phyloP scores from a whole-genome alignment of 2,797 vertebrate genomes.

The Holocentrus rufus region DNA sequence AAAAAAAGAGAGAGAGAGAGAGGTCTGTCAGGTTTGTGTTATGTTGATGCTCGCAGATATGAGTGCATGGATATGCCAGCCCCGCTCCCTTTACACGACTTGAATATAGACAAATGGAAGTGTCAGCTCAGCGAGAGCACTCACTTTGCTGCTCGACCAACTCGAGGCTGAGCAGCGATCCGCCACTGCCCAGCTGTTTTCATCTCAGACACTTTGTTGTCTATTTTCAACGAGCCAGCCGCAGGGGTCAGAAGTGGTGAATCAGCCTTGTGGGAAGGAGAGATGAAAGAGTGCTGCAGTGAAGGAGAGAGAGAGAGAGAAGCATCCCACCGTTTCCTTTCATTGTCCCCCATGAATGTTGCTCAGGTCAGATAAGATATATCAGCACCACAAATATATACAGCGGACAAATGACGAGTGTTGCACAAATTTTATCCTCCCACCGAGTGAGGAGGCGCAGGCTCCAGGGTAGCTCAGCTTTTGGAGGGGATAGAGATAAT shows the following conservation, averaged over 20 bases:
- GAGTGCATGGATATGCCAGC: constrained; percentile 5
- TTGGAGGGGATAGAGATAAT: constrained; percentile 46
- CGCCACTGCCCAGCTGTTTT: constrained; percentile 67
- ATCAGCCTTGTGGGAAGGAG: constrained; percentile 77
- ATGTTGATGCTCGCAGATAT: constrained; percentile 8
- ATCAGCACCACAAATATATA: constrained; percentile 55
- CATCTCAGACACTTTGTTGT: constrained; percentile 78
- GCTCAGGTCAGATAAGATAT: constrained; percentile 59
- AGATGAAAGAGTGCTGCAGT: constrained; percentile 68
- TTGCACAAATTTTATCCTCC: constrained; percentile 54
- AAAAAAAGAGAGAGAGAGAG: neutral
- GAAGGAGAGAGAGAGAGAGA: constrained; percentile 40
- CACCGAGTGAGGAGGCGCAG: constrained; percentile 54
- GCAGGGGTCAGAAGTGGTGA: constrained; percentile 75
- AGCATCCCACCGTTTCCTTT: constrained; percentile 73
- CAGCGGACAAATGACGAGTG: constrained; percentile 64
- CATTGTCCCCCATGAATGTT: constrained; percentile 71
- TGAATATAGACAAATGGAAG: constrained; percentile 49
- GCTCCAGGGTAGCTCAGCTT: constrained; percentile 57
- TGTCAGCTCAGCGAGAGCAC: constrained; percentile 42
- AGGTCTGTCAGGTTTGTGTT: constrained; percentile 8
- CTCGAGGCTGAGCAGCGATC: constrained; percentile 50
- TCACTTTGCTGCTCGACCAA: constrained; percentile 39
- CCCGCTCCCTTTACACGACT: constrained; percentile 5
- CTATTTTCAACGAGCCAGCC: constrained; percentile 72